Conservation (phyloP, 2,113 vertebrate species). For the Corynorhinus townsendii region DNA sequence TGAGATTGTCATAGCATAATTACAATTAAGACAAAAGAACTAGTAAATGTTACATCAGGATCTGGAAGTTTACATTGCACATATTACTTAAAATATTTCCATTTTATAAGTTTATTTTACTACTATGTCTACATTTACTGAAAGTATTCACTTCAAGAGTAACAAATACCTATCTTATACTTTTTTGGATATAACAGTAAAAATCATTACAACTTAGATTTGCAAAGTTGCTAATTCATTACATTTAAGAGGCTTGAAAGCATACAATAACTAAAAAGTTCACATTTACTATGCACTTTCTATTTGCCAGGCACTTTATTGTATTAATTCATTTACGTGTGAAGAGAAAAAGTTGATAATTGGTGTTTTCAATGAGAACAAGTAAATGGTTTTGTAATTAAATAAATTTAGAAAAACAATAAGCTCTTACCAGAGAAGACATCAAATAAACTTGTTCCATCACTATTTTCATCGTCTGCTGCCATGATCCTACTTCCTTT, state of each 20-base stretch:
- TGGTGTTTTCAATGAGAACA: background rate
- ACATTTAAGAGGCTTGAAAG: slow-evolving; percentile 13
- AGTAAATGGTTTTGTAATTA: slow-evolving; percentile 28
- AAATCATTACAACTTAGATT: background rate
- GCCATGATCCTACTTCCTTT: slow-evolving; percentile 82
- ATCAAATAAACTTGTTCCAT: slow-evolving; percentile 78
- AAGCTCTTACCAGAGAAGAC: slow-evolving; percentile 51
- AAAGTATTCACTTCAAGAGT: background rate
- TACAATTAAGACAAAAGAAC: background rate
- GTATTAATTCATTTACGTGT: background rate
- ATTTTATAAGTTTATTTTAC: background rate
- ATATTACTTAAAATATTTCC: background rate
- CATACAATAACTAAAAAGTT: background rate
- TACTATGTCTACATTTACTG: background rate
- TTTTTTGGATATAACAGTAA: background rate
- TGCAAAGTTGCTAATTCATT: background rate
- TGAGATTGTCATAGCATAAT: background rate
- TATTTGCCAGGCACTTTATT: background rate
- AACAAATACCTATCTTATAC: background rate
- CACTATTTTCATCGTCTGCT: slow-evolving; percentile 77
- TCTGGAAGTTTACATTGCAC: background rate
- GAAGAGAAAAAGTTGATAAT: background rate
- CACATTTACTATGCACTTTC: slow-evolving; percentile 4
- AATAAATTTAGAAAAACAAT: slow-evolving; percentile 50
- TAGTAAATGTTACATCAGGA: background rate